Conservation (phyloP, 2,113 vertebrate species). For the Archilochus colubris region DNA sequence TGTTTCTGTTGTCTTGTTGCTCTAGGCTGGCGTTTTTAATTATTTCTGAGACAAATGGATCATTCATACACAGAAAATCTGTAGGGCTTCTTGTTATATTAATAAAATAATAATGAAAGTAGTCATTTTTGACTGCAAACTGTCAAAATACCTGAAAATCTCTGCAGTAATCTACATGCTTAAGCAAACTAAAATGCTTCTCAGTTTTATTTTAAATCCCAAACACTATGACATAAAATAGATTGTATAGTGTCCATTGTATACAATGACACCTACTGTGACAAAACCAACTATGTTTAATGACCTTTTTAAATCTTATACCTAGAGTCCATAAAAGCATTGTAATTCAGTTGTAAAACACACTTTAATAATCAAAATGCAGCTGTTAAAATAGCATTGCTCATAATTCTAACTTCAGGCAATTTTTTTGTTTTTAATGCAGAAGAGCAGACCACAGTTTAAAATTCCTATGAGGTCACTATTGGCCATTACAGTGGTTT, state of each 20-base stretch:
- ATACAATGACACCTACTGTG: constrained; percentile 86
- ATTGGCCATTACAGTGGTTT: constrained; percentile 88
- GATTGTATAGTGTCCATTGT: constrained; percentile 86
- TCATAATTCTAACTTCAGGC: constrained; percentile 87
- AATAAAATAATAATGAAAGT: constrained; percentile 85
- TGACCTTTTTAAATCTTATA: constrained; percentile 96
- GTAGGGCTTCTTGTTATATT: constrained; percentile 82
- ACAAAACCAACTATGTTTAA: constrained; percentile 89
- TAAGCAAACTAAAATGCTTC: constrained; percentile 67
- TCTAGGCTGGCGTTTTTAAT: constrained; percentile 84
- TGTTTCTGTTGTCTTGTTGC: constrained; percentile 80
- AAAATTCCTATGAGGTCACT: constrained; percentile 92
- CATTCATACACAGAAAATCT: constrained; percentile 77
- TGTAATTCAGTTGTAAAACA: constrained; percentile 88
- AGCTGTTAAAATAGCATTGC: constrained; percentile 87
- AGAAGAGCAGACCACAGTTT: constrained; percentile 87
- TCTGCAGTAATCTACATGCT: constrained; percentile 69
- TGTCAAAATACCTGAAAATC: constrained; percentile 77
- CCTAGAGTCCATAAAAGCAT: constrained; percentile 87
- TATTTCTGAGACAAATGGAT: constrained; percentile 83
- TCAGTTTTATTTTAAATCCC: constrained; percentile 63
- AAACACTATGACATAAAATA: constrained; percentile 78
- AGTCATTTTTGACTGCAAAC: constrained; percentile 76
- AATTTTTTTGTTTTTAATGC: constrained; percentile 84
- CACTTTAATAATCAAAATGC: constrained; percentile 91